phyloP scores from a whole-genome alignment of 2,797 vertebrate species.

The Emydoidea blandingii region DNA sequence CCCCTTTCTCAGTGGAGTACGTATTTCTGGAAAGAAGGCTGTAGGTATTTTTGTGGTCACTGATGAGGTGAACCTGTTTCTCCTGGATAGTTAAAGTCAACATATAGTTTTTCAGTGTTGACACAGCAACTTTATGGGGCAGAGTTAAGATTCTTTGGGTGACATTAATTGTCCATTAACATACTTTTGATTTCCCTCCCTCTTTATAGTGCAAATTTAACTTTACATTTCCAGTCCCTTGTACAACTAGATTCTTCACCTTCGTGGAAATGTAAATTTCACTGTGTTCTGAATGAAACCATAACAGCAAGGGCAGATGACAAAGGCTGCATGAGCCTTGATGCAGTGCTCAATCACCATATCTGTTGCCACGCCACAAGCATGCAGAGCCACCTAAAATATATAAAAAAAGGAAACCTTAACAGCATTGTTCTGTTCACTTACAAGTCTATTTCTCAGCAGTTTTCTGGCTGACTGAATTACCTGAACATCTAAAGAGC shows the following conservation, averaged over 20 bases:
- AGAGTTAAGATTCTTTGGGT: background rate
- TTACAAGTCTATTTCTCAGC: background rate
- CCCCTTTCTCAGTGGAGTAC: background rate
- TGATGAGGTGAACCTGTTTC: background rate
- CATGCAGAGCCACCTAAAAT: constrained; percentile 93
- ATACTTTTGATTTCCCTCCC: background rate
- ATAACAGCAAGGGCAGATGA: constrained; percentile 96
- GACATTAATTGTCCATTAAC: background rate
- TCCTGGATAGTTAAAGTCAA: background rate
- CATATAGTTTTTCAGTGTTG: background rate
- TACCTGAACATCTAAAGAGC: background rate
- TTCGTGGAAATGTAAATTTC: constrained; percentile 94
- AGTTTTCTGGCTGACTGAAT: background rate
- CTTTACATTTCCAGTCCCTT: background rate
- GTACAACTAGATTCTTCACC: constrained; percentile 79
- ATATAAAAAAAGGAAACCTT: background rate
- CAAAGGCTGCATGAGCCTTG: constrained; percentile 87
- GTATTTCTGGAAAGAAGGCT: background rate
- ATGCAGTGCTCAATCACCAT: constrained; percentile 96
- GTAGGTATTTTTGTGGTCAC: background rate
- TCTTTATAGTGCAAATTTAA: background rate
- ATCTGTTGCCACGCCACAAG: constrained; percentile 97
- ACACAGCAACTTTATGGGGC: background rate
- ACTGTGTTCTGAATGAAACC: constrained; percentile 97
- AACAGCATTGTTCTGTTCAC: background rate